Evolutionary conservation across 2,888 invertebrate species (phyloP), one percentile per base, ranked within the genome.

Genomic region (Troglohyphantes excavatus): DNA sequence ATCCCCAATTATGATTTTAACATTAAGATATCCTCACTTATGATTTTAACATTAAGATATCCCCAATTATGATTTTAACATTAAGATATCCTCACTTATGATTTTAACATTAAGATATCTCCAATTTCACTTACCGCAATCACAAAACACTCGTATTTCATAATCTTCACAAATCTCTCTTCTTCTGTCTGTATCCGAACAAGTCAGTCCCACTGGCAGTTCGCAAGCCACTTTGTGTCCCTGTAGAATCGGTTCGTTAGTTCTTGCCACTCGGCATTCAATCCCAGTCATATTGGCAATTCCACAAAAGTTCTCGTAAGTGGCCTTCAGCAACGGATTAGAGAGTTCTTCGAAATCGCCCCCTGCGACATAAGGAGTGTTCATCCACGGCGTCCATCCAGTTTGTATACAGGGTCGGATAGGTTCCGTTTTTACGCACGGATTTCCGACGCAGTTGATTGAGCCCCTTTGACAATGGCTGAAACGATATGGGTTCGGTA

Each of bases 381-480:
- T 97, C 91, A 96, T 94, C 97, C 97, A 98, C 17, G 94, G 93
- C 0, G 96, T 96, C 97, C 97, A 97, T 0, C 97, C 97, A 2
- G 94, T 93, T 67, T 94, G 94, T 2, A 91, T 46, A 92, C 97
- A 97, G 46, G 94, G 92, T 0, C 94, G 53, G 72, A 13, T 26
- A 1, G 90, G 73, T 59, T 75, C 76, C n/a, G 87, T 92, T 70
- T 46, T 67, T 19, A 63, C 33, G 70, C 92, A 93, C 6, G 92
- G 91, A 33, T 90, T 83, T 5, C 93, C 93, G 39, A 92, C 92
- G 65, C 93, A 93, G 33, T 92, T 92, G 17, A 93, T 90, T 21
- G 92, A 90, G 29, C 93, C 92, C 27, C 92, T 92, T 29, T 93
- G 92, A 90, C 94, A 93, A 90, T 92, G 93, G 90, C 93, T 92